phyloP scores from a whole-genome alignment of 2,113 vertebrate genomes.

The Sarotherodon lohbergeri region DNA sequence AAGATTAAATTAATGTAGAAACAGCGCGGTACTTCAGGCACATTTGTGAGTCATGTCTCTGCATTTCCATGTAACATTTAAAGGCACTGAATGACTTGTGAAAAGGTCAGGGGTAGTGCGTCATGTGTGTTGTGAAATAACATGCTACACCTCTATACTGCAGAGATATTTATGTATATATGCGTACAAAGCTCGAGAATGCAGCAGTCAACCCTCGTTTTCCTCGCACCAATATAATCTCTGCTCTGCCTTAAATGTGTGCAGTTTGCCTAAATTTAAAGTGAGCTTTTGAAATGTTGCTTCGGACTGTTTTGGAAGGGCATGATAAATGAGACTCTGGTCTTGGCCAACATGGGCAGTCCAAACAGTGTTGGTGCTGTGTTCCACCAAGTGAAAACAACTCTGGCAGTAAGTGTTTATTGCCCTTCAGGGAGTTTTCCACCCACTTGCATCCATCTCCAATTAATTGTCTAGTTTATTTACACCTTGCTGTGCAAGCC shows the following conservation, averaged over 20 bases:
- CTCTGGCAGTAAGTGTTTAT: constrained; percentile 7
- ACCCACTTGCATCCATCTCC: constrained; percentile 33
- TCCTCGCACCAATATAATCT: neutral
- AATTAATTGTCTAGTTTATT: constrained; percentile 39
- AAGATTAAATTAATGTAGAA: neutral
- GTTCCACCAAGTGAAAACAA: neutral
- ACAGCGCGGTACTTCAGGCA: neutral
- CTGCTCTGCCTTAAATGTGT: neutral
- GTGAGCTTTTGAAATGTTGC: neutral
- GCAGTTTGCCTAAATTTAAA: neutral
- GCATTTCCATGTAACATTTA: neutral
- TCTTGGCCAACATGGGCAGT: neutral
- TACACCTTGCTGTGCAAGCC: constrained; percentile 7
- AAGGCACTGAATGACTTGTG: neutral
- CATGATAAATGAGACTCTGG: neutral
- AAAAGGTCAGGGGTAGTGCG: neutral
- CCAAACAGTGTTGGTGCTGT: neutral
- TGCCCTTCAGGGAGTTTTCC: constrained; percentile 17
- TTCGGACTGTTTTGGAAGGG: neutral
- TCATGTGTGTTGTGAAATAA: neutral
- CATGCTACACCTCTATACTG: neutral
- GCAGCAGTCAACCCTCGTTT: neutral
- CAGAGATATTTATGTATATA: neutral
- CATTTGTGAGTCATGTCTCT: neutral
- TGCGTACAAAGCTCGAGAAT: neutral